Evolutionary conservation across 2,888 invertebrate genomes (phyloP).

Genomic region (Coelinius sp.): DNA sequence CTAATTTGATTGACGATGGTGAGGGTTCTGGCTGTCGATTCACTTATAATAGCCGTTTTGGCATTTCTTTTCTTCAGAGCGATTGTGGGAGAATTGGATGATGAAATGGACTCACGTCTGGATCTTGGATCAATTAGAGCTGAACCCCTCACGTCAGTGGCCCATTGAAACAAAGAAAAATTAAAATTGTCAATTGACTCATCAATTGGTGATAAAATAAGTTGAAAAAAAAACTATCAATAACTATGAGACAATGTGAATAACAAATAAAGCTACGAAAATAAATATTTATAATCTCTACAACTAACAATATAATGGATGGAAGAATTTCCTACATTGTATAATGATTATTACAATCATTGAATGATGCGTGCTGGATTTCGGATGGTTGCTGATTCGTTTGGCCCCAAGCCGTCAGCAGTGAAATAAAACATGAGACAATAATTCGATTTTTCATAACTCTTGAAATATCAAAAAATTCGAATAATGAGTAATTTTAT

Average conservation of each 20-base stretch:
- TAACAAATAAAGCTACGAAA: not conserved
- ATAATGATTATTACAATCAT: too few relatives aligned
- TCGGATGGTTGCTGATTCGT: too few relatives aligned
- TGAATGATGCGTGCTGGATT: too few relatives aligned
- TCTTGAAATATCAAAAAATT: too few relatives aligned
- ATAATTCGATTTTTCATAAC: too few relatives aligned
- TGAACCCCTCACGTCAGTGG: slow-evolving; percentile 86
- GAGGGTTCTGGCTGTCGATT: too few relatives aligned
- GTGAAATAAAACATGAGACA: too few relatives aligned
- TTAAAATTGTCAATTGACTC: slow-evolving; percentile 17
- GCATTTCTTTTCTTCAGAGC: slow-evolving; percentile 71
- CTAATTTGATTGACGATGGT: not conserved
- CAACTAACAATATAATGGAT: not conserved
- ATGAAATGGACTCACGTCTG: slow-evolving; percentile 84
- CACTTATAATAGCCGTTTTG: not conserved
- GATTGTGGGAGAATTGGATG: slow-evolving; percentile 88
- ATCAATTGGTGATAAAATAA: not conserved
- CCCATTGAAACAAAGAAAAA: slow-evolving; percentile 74
- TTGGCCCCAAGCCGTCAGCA: too few relatives aligned
- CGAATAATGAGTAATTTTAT: too few relatives aligned
- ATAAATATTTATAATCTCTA: not conserved
- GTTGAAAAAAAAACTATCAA: not conserved
- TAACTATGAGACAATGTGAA: not conserved
- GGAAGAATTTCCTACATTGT: too few relatives aligned
- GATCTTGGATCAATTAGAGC: slow-evolving; percentile 86